Base-by-base conservation (phyloP, 2,113 vertebrate genomes). In the Anoplopoma fimbria region DNA sequence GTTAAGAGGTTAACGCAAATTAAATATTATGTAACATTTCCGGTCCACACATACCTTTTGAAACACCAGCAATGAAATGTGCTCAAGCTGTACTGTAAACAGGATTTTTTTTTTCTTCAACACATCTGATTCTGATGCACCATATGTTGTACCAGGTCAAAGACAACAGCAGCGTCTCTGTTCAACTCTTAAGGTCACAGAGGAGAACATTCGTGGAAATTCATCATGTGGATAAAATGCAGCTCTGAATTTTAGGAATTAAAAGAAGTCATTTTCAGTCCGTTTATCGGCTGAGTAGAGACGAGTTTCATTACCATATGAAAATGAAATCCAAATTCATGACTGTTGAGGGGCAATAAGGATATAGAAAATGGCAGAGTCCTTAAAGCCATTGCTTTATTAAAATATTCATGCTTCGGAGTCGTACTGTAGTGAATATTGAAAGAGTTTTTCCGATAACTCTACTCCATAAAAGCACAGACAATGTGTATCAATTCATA, bases 291-390 rank as follows among this genome's bases (percentile, higher is more conserved):
- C 64, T 40, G 75, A 63, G 51, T 38, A n/a, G 33, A 68, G 34
- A 68, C 62, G 65, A 79, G 69, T 65, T 70, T 63, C 82, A 91
- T 82, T 78, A 69, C 31, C 45, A 40, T 68, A 65, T 63, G 36
- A 82, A 84, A 84, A 79, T 73, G 15, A 86, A 82, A 87, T 78
- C 36, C 21, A 55, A 71, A 78, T 71, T 63, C 36, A 79, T 42
- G 67, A 78, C 49, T 62, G 60, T 60, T 69, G 47, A 77, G 53
- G 65, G 62, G 23, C 33, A 38, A 53, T 12, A 67, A 25, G 40
- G 47, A 76, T 55, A 70, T 6, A 0, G n/a, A 77, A 69, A 75
- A 36, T 3, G 60, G 38, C 27, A 33, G 29, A 60, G 69, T 80
- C 34, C 40, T 75, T 73, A 6, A 73, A 77, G 60, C 62, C 36